These are phyloP conservation scores for Etia nguti DNA, from an alignment of 2,113 vertebrate genomes.

Conservation along the genomic window DNA sequence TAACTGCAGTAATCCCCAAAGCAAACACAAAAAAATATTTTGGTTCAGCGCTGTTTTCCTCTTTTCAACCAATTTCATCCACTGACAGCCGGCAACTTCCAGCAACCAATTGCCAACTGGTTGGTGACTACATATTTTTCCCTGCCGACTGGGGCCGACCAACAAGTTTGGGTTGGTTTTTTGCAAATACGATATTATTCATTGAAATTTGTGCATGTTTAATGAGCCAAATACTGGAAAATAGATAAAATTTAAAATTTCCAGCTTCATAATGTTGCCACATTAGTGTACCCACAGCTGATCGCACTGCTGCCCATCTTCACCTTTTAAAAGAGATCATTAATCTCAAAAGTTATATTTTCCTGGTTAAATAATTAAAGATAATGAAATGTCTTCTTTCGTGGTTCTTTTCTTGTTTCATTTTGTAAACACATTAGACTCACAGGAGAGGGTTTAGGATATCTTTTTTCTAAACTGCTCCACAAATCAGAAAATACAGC, in stretches of 20 bases:
- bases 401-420: background rate
- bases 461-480: background rate
- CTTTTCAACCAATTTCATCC: background rate
- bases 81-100: rapidly evolving
- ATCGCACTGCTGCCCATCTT: background rate
- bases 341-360: background rate
- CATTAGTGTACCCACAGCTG: background rate
- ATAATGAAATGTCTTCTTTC: background rate
- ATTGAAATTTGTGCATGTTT: background rate
- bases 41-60: rapidly evolving
- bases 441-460: background rate
- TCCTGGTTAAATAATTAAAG: rapidly evolving
- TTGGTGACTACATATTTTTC: background rate
- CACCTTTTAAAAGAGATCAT: background rate
- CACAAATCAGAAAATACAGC: background rate
- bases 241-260: too few relatives aligned
- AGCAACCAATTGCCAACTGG: background rate
- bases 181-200: background rate
- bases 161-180: background rate
- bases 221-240: background rate
- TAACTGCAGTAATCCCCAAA: background rate
- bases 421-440: background rate
- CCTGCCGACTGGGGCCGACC: rapidly evolving
- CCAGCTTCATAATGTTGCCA: background rate
- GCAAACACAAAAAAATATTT: background rate